Percentiles rank a stretch among this genome's conserved stretches.
These are phyloP conservation scores for Donacobius atricapilla DNA, from an alignment of 2,113 vertebrate genomes.

Conservation along the genomic window DNA sequence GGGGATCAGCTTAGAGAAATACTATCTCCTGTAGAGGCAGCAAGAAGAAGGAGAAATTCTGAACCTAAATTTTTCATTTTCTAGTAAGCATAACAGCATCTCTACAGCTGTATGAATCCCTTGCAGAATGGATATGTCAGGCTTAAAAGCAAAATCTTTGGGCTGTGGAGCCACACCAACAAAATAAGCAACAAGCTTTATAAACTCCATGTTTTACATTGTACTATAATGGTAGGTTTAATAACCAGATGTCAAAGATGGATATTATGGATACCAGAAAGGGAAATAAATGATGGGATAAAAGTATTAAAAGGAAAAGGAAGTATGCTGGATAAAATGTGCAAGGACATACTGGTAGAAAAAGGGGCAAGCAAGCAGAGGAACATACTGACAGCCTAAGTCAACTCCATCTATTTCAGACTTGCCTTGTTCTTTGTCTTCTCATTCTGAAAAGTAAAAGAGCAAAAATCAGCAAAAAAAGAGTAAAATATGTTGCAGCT, in stretches of 20 bases:
- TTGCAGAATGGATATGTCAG: neutral
- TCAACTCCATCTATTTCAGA: neutral
- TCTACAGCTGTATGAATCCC: neutral
- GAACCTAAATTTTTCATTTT: neutral
- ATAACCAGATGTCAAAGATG: neutral
- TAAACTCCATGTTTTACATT: neutral
- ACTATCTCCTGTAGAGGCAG: slow-evolving; percentile 7
- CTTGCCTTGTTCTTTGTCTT: neutral
- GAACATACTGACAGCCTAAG: neutral
- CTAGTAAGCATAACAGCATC: neutral
- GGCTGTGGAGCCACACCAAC: neutral
- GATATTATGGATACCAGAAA: neutral
- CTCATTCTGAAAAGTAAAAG: neutral
- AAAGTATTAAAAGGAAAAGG: neutral
- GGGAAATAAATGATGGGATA: neutral
- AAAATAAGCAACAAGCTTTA: neutral
- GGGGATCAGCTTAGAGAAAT: slow-evolving; percentile 42
- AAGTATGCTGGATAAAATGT: neutral
- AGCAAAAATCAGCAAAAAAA: neutral
- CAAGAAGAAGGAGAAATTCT: neutral
- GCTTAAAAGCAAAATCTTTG: neutral
- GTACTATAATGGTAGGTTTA: neutral
- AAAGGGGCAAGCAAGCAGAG: neutral
- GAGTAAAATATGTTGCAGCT: neutral
- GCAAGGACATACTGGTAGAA: neutral